Evolutionary conservation across 2,797 vertebrate genomes (phyloP).

Genomic region (Platyrinchus mystaceus): DNA sequence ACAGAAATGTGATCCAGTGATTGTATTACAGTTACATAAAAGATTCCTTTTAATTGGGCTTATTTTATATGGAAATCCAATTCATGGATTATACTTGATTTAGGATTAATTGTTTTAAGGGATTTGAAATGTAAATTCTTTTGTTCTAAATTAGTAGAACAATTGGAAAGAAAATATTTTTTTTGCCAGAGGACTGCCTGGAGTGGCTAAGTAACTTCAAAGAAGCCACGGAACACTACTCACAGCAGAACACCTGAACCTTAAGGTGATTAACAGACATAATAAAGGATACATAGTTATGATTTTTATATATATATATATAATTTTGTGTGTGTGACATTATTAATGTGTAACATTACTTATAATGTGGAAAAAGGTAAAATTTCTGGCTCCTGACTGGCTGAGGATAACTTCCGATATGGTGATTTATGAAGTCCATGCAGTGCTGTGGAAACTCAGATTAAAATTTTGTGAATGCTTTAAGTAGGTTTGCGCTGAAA

Average conservation of each 20-base stretch:
- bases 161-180: neutral
- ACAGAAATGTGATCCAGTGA: neutral
- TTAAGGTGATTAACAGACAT: neutral
- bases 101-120: neutral
- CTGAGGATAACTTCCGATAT: neutral
- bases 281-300: neutral
- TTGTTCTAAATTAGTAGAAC: neutral
- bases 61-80: neutral
- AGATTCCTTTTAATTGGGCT: neutral
- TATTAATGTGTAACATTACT: neutral
- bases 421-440: neutral
- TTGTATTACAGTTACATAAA: neutral
- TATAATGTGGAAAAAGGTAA: neutral
- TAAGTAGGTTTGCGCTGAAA: neutral
- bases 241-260: neutral
- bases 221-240: neutral
- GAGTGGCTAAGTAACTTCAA: neutral
- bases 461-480: neutral
- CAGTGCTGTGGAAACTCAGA: neutral
- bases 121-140: neutral
- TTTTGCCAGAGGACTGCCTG: neutral
- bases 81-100: neutral
- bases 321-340: neutral
- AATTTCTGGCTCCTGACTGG: neutral
- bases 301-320: neutral